Evolutionary conservation across 2,888 invertebrate species (phyloP).

Genomic region (Beris chalybata): DNA sequence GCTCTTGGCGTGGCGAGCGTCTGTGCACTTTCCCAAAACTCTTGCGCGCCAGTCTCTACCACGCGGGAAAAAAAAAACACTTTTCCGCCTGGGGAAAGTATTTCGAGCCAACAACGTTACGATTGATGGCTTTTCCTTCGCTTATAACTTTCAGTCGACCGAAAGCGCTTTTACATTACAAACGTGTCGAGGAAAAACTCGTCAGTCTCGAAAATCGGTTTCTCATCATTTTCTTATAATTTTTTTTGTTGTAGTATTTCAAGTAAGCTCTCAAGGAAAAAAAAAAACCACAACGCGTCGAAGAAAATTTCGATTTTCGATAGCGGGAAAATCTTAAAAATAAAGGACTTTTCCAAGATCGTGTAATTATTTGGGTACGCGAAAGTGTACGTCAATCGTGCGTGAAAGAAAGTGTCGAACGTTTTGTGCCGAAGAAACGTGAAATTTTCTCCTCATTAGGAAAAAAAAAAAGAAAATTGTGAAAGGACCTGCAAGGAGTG

Average conservation of each 20-base stretch:
- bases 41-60: conserved; percentile 16
- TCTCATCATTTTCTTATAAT: conserved; percentile 11
- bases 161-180: conserved; percentile 25
- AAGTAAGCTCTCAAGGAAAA: conserved; percentile 3
- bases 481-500: conserved; percentile 1
- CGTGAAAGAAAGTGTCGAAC: conserved; percentile 13
- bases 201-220: conserved; percentile 18
- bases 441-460: no score
- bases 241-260: conserved; percentile 20
- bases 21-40: background rate
- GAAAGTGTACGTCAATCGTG: no score
- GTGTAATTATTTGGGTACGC: no score
- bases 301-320: no score
- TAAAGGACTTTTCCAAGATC: conserved; percentile 2
- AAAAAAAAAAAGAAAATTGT: background rate
- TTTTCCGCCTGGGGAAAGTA: conserved; percentile 16
- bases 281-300: no score
- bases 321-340: no score
- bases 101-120: conserved; percentile 1
- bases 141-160: conserved; percentile 29
- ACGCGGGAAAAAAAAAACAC: conserved; percentile 1
- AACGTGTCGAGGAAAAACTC: conserved; percentile 21
- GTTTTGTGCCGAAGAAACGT: conserved; percentile 8
- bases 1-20: no score
- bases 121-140: conserved; percentile 13